Evolutionary conservation across 2,797 vertebrate species (phyloP).

Genomic region (Halcyon chelicuti): DNA sequence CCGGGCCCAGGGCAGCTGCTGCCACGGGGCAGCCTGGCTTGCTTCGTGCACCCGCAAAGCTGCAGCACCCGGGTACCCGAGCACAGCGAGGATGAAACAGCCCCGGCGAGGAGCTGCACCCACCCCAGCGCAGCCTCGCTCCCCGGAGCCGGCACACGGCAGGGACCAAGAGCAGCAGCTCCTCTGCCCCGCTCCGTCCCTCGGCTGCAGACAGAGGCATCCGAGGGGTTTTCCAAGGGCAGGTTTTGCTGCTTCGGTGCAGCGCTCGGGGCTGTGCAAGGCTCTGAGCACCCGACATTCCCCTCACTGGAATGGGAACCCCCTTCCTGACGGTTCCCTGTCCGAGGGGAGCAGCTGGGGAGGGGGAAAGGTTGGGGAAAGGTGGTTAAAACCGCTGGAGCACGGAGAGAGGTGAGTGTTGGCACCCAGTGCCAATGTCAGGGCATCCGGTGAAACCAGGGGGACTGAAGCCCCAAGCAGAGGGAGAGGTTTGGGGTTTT

Average conservation of each 20-base stretch:
- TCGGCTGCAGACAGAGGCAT: not conserved
- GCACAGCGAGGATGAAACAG: not conserved
- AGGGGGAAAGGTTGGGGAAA: not conserved
- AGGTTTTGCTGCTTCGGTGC: not conserved
- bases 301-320: accelerated
- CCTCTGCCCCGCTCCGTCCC: not conserved
- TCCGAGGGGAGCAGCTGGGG: not conserved
- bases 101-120: accelerated
- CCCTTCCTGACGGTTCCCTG: not conserved
- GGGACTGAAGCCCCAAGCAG: not conserved
- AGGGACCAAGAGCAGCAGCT: not conserved
- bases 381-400: not conserved
- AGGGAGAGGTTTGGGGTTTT: not conserved
- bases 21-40: not conserved
- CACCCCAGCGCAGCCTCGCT: accelerated
- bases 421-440: not conserved
- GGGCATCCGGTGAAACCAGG: not conserved
- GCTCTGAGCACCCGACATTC: accelerated
- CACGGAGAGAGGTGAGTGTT: not conserved
- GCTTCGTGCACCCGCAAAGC: not conserved
- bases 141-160: not conserved
- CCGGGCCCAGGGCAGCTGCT: not conserved
- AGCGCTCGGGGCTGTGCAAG: not conserved
- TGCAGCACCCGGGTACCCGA: not conserved
- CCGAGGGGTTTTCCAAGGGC: not conserved